Percentiles rank a stretch among this genome's conserved stretches.
Evolutionary conservation across 2,113 vertebrate genomes (phyloP).

Genomic region (Zosterops japonicus): DNA sequence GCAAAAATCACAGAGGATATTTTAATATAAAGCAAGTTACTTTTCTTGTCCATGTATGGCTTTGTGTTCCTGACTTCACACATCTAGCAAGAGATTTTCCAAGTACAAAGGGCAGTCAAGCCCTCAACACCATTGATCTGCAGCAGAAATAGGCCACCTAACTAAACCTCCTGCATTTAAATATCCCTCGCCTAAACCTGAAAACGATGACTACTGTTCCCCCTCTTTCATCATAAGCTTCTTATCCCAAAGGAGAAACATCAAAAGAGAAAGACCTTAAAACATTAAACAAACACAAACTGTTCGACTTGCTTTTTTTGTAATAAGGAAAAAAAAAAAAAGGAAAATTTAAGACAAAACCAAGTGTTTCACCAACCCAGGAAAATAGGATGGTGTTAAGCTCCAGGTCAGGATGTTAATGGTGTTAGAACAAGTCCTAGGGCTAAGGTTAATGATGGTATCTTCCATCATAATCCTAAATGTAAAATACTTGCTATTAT

Average conservation of each 20-base stretch:
- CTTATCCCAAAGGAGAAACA: constrained; percentile 53
- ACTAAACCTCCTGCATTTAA: constrained; percentile 29
- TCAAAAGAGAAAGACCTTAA: constrained; percentile 43
- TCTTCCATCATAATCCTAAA: constrained; percentile 72
- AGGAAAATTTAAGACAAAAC: constrained; percentile 63
- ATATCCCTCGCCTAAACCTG: constrained; percentile 27
- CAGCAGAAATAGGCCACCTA: constrained; percentile 45
- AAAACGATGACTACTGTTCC: neutral
- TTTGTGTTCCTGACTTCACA: neutral
- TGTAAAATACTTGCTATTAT: constrained; percentile 74
- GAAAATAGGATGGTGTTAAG: constrained; percentile 46
- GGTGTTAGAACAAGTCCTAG: constrained; percentile 66
- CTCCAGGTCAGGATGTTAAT: constrained; percentile 62
- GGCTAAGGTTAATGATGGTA: constrained; percentile 71
- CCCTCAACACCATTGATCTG: constrained; percentile 9
- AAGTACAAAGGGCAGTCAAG: constrained; percentile 24
- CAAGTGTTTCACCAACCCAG: constrained; percentile 30
- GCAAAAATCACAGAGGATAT: neutral
- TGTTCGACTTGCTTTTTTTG: neutral
- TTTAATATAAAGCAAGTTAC: neutral
- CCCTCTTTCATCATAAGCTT: constrained; percentile 32
- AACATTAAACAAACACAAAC: constrained; percentile 52
- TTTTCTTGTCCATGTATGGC: neutral
- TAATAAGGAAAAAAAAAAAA: neutral
- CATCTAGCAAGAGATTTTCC: constrained; percentile 7